Evolutionary conservation across 2,113 vertebrate genomes (phyloP), one percentile per base, ranked within the genome.

Genomic region (Amphilophus citrinellus): DNA sequence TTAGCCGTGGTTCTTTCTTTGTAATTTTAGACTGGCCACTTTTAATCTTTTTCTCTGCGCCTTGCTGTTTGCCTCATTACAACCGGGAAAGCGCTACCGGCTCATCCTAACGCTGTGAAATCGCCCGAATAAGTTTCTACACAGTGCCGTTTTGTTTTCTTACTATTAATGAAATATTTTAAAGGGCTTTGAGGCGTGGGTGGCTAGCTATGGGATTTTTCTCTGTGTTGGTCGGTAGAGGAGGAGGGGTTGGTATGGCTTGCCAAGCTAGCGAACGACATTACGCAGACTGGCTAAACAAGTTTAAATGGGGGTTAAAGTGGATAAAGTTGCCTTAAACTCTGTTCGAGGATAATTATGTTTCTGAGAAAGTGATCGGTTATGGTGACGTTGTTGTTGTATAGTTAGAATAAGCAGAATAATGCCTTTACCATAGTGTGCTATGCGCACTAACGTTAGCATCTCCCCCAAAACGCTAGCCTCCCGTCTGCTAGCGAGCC

Each of bases 181-280:
- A 91, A 93, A 90, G 80, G 81, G 91, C 89, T 78, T 79, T 24
- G 87, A 90, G 91, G 89, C 93, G 92, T 93, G 91, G 93, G 92
- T 88, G 91, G 88, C 79, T 86, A 82, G 91, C 88, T 62, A 22
- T 78, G 87, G 84, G 87, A 20, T 88, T 93, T 88, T 80, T 87
- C 75, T 88, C 60, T 80, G 79, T 86, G 87, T 89, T 80, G 80
- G 85, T 87, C 56, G 84, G 53, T 56, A 87, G 84, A 89, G 92
- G 85, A 92, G 93, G 88, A 90, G 91, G 92, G 83, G 90, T 88
- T 89, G 91, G 63, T 84, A 62, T 37, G 82, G 91, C 84, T 90
- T 56, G 66, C 65, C 87, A 88, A 86, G 91, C 93, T 94, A 93
- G 86, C 91, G 79, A 89, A 42, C 86, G 84, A 50, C 84, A 20